Evolutionary conservation across 2,113 vertebrate species (phyloP).

Genomic region (Grammomys dolichurus): DNA sequence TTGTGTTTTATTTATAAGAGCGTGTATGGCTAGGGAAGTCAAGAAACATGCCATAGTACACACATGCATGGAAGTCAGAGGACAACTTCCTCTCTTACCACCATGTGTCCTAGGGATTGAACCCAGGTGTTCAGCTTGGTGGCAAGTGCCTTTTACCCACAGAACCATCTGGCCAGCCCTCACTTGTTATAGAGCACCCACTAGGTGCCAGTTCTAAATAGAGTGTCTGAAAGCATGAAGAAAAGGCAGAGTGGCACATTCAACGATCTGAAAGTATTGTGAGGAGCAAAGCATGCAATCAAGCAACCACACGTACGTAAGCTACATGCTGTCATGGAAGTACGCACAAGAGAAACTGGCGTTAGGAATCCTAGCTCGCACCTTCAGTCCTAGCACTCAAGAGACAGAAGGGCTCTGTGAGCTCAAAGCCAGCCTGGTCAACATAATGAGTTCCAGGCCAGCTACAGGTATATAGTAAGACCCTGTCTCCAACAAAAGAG

Average conservation of each 20-base stretch:
- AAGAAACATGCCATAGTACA: not conserved
- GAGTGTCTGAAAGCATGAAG: not conserved
- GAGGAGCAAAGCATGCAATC: not conserved
- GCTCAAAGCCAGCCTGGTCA: not conserved
- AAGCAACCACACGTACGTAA: not conserved
- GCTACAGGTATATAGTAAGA: not conserved
- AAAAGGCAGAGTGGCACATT: not conserved
- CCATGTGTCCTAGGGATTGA: not conserved
- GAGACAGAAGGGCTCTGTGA: not conserved
- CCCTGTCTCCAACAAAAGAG: not conserved
- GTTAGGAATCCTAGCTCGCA: not conserved
- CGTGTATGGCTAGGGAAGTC: not conserved
- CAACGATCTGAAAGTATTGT: not conserved
- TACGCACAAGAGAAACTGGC: not conserved
- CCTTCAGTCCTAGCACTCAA: not conserved
- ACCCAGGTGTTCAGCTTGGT: not conserved
- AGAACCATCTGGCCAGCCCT: not conserved
- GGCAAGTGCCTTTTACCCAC: not conserved
- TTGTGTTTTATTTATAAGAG: not conserved
- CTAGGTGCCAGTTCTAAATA: not conserved
- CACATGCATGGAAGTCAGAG: not conserved
- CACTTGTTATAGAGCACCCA: constrained; percentile 4
- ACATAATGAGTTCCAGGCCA: not conserved
- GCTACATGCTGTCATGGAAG: not conserved
- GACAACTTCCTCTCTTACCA: not conserved